phyloP scores from a whole-genome alignment of 2,888 invertebrate genomes.

The Troilus luridus region DNA sequence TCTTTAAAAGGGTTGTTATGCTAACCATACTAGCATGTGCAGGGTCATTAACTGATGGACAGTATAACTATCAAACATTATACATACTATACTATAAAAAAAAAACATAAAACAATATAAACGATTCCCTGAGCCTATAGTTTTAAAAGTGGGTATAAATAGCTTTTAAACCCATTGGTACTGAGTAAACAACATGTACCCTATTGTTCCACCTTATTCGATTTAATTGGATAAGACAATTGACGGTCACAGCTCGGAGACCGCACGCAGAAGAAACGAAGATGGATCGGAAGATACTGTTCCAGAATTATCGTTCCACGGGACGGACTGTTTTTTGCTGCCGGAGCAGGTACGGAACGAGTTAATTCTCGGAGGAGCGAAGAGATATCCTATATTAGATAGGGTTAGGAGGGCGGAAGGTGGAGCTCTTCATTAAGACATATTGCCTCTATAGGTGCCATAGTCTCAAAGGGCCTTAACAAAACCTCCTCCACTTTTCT shows the following conservation, averaged over 20 bases:
- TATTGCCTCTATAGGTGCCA: constrained; percentile 35
- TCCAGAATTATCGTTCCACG: neutral
- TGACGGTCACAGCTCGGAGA: neutral
- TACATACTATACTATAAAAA: too few relatives aligned
- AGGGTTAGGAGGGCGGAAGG: neutral
- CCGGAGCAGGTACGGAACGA: neutral
- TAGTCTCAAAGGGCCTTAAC: constrained; percentile 42
- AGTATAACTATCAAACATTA: too few relatives aligned
- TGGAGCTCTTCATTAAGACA: constrained; percentile 46
- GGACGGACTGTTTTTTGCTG: neutral
- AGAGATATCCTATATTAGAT: constrained; percentile 44
- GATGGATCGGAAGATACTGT: constrained; percentile 5
- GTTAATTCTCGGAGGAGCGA: neutral
- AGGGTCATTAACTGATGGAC: too few relatives aligned
- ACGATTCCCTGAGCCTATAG: neutral
- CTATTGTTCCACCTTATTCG: constrained; percentile 6
- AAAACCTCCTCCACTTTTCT: constrained; percentile 33
- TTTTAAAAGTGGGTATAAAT: neutral
- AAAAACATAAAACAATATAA: too few relatives aligned
- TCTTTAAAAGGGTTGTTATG: too few relatives aligned
- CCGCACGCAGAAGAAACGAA: constrained; percentile 7
- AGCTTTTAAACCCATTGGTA: neutral
- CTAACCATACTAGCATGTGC: too few relatives aligned
- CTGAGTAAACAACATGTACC: neutral
- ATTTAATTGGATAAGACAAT: constrained; percentile 37